These are phyloP conservation scores for Paraplagusia blochii DNA, from an alignment of 2,113 vertebrate genomes.

Conservation along the genomic window DNA sequence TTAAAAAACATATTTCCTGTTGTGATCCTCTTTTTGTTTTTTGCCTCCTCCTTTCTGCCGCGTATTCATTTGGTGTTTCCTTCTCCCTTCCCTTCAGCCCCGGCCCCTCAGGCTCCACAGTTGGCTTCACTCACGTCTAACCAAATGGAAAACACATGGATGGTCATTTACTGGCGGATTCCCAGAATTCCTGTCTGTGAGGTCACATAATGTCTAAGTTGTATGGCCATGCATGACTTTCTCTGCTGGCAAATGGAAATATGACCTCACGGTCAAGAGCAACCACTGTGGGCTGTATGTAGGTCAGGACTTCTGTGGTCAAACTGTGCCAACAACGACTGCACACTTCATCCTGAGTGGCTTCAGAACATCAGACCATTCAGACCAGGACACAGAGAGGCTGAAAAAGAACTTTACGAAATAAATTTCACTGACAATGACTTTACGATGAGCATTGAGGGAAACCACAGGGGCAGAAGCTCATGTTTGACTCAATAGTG, in stretches of 20 bases:
- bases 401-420: not conserved
- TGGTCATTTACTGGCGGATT: conserved; percentile 52
- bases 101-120: conserved; percentile 14
- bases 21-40: conserved; percentile 5
- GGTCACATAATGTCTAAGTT: conserved; percentile 44
- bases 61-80: not conserved
- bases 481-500: too few relatives aligned
- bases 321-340: not conserved
- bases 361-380: conserved; percentile 1
- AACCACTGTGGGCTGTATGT: conserved; percentile 3
- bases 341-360: conserved; percentile 13
- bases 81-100: not conserved
- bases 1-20: too few relatives aligned
- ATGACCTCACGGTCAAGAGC: not conserved
- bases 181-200: conserved; percentile 65
- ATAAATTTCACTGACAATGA: not conserved
- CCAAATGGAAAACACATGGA: conserved; percentile 65
- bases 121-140: conserved; percentile 38
- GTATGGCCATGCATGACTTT: conserved; percentile 27
- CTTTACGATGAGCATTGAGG: not conserved
- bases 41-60: not conserved
- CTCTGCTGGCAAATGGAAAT: conserved; percentile 26
- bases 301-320: not conserved
- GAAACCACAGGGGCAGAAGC: too few relatives aligned
- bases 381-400: not conserved